Base-by-base conservation (phyloP, 2,888 invertebrate genomes). In the Sinhomidia bicolor region DNA sequence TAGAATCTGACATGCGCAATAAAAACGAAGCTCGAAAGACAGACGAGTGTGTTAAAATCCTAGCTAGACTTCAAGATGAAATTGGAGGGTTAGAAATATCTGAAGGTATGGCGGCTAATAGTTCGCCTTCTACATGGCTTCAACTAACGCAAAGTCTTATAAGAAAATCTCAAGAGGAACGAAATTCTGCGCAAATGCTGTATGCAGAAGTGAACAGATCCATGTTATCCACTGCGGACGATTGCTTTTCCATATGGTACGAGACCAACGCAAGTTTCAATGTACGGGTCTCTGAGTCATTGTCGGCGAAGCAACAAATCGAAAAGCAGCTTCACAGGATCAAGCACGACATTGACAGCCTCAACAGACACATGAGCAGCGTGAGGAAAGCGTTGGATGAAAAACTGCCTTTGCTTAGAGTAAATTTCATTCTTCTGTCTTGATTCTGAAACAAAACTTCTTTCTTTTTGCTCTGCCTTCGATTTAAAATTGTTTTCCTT, bases 91-190 rank as follows among this genome's bases (percentile, higher is more conserved):
- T 90, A 1, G 89, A 90, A 1, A 54, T 85, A 17, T 17, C 36
- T 1, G 82, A 76, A 32, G 90, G 85, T 17, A 57, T 87, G 17
- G 41, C 36, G 17, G 81, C 81, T 0, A 95, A 97, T 91, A 97
- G 97, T 93, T 96, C 96, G 90, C 95, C 96, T 87, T 95, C 95
- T 92, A 96, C 96, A 65, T 98, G 98, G 98, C 96, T 97, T 0
- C 96, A 97, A 92, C 96, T 97, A 92, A 96, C 96, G 92, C 96
- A 96, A 93, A 95, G 96, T 79, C 95, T 96, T 92, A 95, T 97
- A 91, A 96, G 96, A 94, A 95, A 95, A 93, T 97, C 97, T 29
- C 97, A 97, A 94, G 95, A 96, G n/a, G 97, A 97, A 93, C 95
- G 98, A 76, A 96, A 96, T 93, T 96, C 97, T 0, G 94, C 95